A percentile compares a stretch with the other conserved stretches of the same genome.
These are phyloP conservation scores for Crocodylus rhombifer DNA, from an alignment of 2,797 vertebrate genomes.

Conservation along the genomic window DNA sequence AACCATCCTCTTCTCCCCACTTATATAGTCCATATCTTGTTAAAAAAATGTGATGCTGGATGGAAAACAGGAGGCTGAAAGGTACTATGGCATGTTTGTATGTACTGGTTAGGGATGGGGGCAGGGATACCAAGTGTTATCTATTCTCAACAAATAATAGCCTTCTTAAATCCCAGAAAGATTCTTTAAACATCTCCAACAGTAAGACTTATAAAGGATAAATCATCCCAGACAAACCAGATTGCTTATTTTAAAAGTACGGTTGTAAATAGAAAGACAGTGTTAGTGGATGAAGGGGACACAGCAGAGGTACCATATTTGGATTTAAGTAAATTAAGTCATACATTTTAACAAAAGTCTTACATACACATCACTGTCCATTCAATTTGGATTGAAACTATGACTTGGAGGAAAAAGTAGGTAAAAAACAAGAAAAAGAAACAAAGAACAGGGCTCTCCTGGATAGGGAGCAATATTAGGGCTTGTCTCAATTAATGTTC, in stretches of 20 bases:
- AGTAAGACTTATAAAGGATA: neutral
- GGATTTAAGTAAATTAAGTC: neutral
- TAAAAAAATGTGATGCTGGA: neutral
- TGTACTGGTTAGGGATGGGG: neutral
- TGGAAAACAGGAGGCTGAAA: neutral
- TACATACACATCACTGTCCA: neutral
- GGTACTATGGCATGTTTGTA: neutral
- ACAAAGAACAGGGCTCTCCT: neutral
- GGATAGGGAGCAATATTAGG: neutral
- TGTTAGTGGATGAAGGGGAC: neutral
- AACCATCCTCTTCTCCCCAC: neutral
- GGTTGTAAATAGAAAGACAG: neutral
- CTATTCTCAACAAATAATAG: neutral
- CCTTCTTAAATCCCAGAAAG: neutral
- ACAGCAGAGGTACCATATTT: neutral
- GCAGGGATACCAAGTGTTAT: neutral
- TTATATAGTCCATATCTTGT: neutral
- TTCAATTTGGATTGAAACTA: neutral
- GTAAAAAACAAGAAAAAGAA: too few species aligned
- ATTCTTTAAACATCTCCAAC: neutral
- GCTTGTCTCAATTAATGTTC: neutral
- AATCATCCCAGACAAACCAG: rapidly evolving
- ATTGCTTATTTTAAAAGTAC: neutral
- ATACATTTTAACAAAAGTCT: rapidly evolving
- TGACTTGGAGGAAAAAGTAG: neutral